These are phyloP conservation scores for Drosophila kanekoi DNA, from an alignment of 2,888 invertebrate species.

Conservation along the genomic window DNA sequence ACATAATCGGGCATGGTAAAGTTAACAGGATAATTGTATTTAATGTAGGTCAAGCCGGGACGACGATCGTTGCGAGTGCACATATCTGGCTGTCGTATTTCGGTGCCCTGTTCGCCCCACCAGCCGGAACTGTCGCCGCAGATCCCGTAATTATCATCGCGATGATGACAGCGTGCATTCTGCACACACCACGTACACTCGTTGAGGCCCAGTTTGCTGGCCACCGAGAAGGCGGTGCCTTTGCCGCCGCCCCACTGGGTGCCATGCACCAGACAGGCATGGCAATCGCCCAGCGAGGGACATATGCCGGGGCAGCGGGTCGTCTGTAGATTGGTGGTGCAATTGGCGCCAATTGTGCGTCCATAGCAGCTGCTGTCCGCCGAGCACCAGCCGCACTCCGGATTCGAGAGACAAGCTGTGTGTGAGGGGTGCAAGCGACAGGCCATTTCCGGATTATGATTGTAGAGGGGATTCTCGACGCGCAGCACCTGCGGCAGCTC, in stretches of 20 bases:
- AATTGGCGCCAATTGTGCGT: slow-evolving; percentile 93
- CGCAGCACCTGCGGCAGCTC: slow-evolving; percentile 94
- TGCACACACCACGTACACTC: slow-evolving; percentile 98
- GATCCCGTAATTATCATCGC: slow-evolving; percentile 91
- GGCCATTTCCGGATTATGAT: slow-evolving; percentile 91
- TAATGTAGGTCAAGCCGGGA: slow-evolving; percentile 95
- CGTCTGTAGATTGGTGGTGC: slow-evolving; percentile 95
- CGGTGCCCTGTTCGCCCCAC: slow-evolving; percentile 95
- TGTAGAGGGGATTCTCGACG: slow-evolving; percentile 88
- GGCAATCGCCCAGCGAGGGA: slow-evolving; percentile 94
- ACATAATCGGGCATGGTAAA: slow-evolving; percentile 95
- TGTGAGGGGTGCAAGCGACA: slow-evolving; percentile 91
- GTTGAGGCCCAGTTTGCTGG: slow-evolving; percentile 91
- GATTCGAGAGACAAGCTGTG: slow-evolving; percentile 94
- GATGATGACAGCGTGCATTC: slow-evolving; percentile 94
- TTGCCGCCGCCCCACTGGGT: slow-evolving; percentile 81
- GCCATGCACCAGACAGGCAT: slow-evolving; percentile 93
- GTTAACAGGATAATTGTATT: slow-evolving; percentile 95
- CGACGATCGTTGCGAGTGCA: slow-evolving; percentile 92
- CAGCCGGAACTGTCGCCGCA: slow-evolving; percentile 95
- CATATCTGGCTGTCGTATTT: slow-evolving; percentile 90
- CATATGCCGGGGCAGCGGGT: slow-evolving; percentile 95
- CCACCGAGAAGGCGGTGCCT: slow-evolving; percentile 87
- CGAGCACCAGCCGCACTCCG: slow-evolving; percentile 97
- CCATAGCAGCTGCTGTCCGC: slow-evolving; percentile 93